These are phyloP conservation scores for Lacerta bilineata DNA, from an alignment of 2,797 vertebrate genomes.

Conservation along the genomic window DNA sequence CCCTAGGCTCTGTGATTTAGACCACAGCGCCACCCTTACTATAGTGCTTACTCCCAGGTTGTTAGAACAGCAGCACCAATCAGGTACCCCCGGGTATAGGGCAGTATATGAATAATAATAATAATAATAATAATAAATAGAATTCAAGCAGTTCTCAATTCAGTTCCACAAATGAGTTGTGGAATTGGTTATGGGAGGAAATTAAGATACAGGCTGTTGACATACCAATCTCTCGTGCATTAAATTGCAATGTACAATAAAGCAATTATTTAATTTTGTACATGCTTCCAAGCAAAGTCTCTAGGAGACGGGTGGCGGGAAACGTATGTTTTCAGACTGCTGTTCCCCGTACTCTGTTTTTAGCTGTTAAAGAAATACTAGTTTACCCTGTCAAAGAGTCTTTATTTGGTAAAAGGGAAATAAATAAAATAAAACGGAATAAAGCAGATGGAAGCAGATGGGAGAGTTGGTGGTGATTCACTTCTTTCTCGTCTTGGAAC, in stretches of 20 bases:
- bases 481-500: slow-evolving; percentile 65
- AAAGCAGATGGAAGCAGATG: slow-evolving; percentile 67
- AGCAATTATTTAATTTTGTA: neutral
- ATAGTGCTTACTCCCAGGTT: no score
- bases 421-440: slow-evolving; percentile 64
- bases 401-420: slow-evolving; percentile 44
- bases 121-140: no score
- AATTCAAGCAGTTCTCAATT: neutral
- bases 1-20: no score
- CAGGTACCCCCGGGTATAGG: no score
- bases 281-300: neutral
- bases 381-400: slow-evolving; percentile 34
- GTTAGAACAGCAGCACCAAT: no score
- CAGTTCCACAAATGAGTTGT: neutral
- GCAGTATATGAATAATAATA: no score
- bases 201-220: neutral
- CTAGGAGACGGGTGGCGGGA: neutral
- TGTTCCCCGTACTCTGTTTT: slow-evolving; percentile 35
- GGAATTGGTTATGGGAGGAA: no score
- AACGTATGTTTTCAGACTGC: neutral
- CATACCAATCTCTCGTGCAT: neutral
- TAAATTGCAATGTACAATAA: slow-evolving; percentile 3
- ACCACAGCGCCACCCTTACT: no score
- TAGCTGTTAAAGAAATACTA: slow-evolving; percentile 48
- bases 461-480: slow-evolving; percentile 56